Evolutionary conservation across 1,140 invertebrate genomes (phyloP).

Genomic region (Lucilia sericata): DNA sequence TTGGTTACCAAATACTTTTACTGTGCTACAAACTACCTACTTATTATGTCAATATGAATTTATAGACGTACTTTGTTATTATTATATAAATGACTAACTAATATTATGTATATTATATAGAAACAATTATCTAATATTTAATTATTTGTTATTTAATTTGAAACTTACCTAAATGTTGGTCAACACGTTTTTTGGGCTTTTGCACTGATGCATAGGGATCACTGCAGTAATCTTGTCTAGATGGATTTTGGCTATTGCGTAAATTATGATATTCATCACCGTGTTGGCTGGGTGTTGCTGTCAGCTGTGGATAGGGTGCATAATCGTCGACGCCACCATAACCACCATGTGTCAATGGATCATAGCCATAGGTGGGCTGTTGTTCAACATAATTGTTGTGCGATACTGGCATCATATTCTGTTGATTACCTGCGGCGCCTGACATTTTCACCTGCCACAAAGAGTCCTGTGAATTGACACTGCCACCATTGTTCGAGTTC

Average conservation of each 20-base stretch:
- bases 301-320: constrained; percentile 82
- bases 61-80: neutral
- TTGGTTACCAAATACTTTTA: neutral
- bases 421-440: constrained; percentile 76
- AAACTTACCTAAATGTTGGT: constrained; percentile 82
- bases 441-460: constrained; percentile 93
- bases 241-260: constrained; percentile 81
- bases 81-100: too few relatives aligned
- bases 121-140: neutral
- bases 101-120: too few relatives aligned
- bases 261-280: constrained; percentile 76
- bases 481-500: constrained; percentile 92
- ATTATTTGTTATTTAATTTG: neutral
- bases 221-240: constrained; percentile 85
- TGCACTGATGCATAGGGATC: constrained; percentile 88
- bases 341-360: constrained; percentile 82
- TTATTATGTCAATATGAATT: neutral
- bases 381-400: constrained; percentile 72
- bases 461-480: constrained; percentile 94
- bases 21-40: too few relatives aligned
- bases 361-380: constrained; percentile 78
- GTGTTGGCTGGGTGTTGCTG: constrained; percentile 75
- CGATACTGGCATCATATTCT: constrained; percentile 70
- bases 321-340: constrained; percentile 89
- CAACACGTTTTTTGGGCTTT: constrained; percentile 85